Conservation (phyloP, 2,113 vertebrate species). For the Indicator indicator region DNA sequence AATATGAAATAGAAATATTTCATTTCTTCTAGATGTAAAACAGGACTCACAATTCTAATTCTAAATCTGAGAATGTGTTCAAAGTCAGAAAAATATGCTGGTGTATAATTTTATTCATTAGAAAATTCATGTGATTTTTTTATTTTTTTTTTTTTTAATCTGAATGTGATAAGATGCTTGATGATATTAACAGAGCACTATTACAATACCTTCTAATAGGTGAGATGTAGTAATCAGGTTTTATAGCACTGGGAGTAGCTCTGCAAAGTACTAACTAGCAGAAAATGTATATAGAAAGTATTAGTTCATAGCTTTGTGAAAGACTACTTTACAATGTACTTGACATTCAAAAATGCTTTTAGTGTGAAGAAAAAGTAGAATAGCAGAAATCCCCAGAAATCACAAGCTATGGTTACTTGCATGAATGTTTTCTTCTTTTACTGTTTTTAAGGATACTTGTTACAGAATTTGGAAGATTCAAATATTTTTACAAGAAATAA, state of each 20-base stretch:
- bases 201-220: background rate
- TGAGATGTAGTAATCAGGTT: background rate
- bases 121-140: background rate
- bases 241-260: background rate
- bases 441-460: background rate
- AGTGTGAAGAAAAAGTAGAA: background rate
- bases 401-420: background rate
- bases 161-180: rapidly evolving
- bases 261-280: background rate
- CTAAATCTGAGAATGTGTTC: background rate
- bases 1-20: background rate
- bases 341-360: background rate
- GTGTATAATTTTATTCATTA: background rate
- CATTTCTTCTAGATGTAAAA: background rate
- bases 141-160: background rate
- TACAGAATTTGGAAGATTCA: background rate
- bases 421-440: background rate
- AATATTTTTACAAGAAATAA: background rate
- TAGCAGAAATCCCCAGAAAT: background rate
- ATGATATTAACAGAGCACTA: background rate
- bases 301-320: background rate
- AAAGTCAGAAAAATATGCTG: background rate
- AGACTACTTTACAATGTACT: background rate
- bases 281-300: background rate
- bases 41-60: background rate